These are phyloP conservation scores for Rhinophrynus dorsalis DNA, from an alignment of 2,797 vertebrate species.

Conservation along the genomic window DNA sequence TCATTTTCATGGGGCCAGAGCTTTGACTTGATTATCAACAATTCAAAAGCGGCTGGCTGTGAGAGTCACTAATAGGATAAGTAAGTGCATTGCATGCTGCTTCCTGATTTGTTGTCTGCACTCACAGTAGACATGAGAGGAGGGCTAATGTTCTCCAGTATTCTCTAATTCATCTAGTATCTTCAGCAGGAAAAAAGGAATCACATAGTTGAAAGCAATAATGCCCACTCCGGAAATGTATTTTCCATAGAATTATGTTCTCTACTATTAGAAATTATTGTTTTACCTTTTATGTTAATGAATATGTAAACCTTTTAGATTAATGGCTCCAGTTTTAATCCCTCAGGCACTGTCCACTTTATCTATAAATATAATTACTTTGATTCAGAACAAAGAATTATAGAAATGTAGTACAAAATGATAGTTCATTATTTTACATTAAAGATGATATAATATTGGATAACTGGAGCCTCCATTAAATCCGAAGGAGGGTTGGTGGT, in stretches of 20 bases:
- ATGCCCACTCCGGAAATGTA: not conserved
- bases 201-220: not conserved
- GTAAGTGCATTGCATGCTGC: not conserved
- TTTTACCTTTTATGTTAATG: not conserved
- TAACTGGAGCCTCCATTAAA: no score
- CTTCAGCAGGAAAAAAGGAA: not conserved
- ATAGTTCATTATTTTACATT: no score
- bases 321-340: not conserved
- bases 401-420: no score
- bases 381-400: not conserved
- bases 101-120: not conserved
- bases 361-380: not conserved
- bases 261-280: not conserved
- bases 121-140: not conserved
- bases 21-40: slow-evolving; percentile 15
- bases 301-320: not conserved
- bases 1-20: slow-evolving; percentile 13
- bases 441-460: no score
- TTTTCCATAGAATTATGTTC: not conserved
- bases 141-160: not conserved
- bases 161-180: not conserved
- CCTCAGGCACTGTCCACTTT: not conserved
- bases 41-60: slow-evolving; percentile 11
- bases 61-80: slow-evolving; percentile 6
- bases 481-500: no score